Base-by-base conservation (phyloP, 2,797 vertebrate genomes). In the Vultur gryphus region DNA sequence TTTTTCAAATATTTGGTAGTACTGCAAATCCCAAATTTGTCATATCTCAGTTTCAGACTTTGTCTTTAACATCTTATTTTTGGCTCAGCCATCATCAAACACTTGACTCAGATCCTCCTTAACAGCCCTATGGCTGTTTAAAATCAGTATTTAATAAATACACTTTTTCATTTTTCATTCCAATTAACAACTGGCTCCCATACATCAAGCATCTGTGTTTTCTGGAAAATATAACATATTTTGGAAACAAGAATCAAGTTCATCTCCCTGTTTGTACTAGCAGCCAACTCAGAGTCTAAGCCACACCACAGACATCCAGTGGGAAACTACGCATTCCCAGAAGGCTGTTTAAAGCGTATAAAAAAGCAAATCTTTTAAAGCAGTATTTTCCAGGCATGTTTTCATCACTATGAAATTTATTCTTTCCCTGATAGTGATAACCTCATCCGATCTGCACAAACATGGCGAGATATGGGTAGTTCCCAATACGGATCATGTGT, bases 381-480 rank as follows among this genome's bases (percentile, higher is more conserved):
- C 16, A 7, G 0, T 80, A 21, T 90, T 84, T 95, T 84, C 35
- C 20, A n/a, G 46, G 14, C 17, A 29, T 59, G 18, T 77, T 90
- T 84, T 84, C 66, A 79, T 86, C 33, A 66, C 39, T 59, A 3
- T 37, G 26, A 84, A 78, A 76, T 84, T 25, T 95, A 19, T 89
- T 91, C 51, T 95, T 96, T 95, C 61, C 29, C 31, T 77, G 46
- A 52, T 73, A 99, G 99, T 99, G 95, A 99, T 99, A 97, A 99
- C 99, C 91, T 99, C 99, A 94, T 98, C 98, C 7, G 99, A 99
- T 97, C 98, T 99, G 98, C 99, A 99, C 98, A 99, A 99, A 97
- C 99, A 99, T 93, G 99, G 99, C 66, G 99, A 99, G 95, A 99
- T 99, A 97, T 99, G 99, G 99, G 99, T 99, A 35, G 99, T 99